These are phyloP conservation scores for Paedocypris sp. DNA, from an alignment of 2,113 vertebrate genomes.

Conservation along the genomic window DNA sequence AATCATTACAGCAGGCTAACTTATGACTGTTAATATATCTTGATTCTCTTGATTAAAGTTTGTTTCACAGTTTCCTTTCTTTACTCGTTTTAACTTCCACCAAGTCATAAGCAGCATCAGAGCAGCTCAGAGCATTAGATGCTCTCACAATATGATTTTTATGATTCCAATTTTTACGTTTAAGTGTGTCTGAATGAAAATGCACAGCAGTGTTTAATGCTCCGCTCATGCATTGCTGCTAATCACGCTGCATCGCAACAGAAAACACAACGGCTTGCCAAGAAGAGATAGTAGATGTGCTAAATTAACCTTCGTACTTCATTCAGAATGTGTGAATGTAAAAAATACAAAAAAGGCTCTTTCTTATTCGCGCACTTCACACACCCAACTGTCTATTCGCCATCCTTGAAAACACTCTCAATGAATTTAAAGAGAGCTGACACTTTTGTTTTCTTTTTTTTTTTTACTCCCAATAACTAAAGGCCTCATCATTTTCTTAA, in stretches of 20 bases:
- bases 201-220: not conserved
- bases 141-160: no score
- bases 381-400: slow-evolving; percentile 16
- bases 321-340: not conserved
- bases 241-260: not conserved
- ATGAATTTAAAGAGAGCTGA: slow-evolving; percentile 49
- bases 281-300: not conserved
- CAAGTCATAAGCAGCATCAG: no score
- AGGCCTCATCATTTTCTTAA: slow-evolving; percentile 28
- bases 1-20: no score
- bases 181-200: no score
- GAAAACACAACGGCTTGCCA: not conserved
- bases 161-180: no score
- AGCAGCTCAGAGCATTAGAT: no score
- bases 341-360: no score
- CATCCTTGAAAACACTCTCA: slow-evolving; percentile 41
- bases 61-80: no score
- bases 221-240: not conserved
- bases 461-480: slow-evolving; percentile 7
- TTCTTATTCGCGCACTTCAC: no score
- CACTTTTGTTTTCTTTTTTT: slow-evolving; percentile 25
- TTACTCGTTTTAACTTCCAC: no score
- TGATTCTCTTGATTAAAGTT: no score
- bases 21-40: no score
- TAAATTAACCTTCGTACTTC: not conserved